A percentile compares a stretch with the other conserved stretches of the same genome.
Conservation (phyloP, 2,113 vertebrate genomes). For the Siniperca knerii region DNA sequence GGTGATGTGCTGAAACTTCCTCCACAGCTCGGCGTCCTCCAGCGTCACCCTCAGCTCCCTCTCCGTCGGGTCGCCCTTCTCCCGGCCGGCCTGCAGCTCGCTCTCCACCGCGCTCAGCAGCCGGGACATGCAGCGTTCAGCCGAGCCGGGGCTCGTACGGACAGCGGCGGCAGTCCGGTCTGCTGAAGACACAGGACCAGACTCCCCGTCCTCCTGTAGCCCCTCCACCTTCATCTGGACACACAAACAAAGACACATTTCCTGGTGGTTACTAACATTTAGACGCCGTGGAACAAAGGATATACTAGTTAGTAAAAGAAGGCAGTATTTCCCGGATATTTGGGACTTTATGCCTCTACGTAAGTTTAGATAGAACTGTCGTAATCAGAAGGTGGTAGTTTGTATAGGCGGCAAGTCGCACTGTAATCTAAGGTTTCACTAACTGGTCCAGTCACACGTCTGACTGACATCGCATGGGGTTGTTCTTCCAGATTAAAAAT, state of each 20-base stretch:
- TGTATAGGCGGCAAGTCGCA: too few relatives aligned
- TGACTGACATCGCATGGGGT: too few relatives aligned
- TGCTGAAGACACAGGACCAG: constrained; percentile 9
- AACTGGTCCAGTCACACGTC: too few relatives aligned
- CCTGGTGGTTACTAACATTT: too few relatives aligned
- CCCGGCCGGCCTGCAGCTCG: constrained; percentile 90
- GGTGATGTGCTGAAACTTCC: constrained; percentile 93
- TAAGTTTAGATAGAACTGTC: too few relatives aligned
- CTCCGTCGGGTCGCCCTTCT: constrained; percentile 96
- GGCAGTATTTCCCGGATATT: too few relatives aligned
- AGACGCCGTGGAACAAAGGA: too few relatives aligned
- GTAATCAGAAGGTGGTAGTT: too few relatives aligned
- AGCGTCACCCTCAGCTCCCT: constrained; percentile 91
- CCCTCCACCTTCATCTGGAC: constrained; percentile 84
- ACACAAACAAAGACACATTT: background rate
- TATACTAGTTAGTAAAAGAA: too few relatives aligned
- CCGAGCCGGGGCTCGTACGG: constrained; percentile 41
- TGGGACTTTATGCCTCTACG: too few relatives aligned
- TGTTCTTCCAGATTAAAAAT: too few relatives aligned
- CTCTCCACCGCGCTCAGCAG: constrained; percentile 93
- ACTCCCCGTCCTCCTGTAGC: constrained; percentile 45
- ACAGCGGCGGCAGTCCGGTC: background rate
- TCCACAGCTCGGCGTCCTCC: constrained; percentile 94
- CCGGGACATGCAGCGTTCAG: constrained; percentile 85
- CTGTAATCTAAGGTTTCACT: too few relatives aligned